These are phyloP conservation scores for Troides aeacus DNA, from an alignment of 2,888 invertebrate genomes.

Conservation along the genomic window DNA sequence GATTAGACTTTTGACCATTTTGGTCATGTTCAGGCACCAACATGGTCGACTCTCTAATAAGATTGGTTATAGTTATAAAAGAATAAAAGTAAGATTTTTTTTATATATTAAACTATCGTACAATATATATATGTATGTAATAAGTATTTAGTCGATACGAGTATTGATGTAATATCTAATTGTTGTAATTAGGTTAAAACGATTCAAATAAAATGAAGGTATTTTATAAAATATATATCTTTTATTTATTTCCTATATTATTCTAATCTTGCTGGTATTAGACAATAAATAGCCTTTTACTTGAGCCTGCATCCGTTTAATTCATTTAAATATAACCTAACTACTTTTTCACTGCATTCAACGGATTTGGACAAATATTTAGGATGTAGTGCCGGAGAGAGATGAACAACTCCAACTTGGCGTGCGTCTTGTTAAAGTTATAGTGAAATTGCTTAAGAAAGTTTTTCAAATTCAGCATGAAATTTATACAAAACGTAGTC, in stretches of 20 bases:
- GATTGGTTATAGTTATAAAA: slow-evolving; percentile 51
- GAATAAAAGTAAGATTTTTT: slow-evolving; percentile 40
- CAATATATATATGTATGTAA: slow-evolving; percentile 40
- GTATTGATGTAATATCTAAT: slow-evolving; percentile 56
- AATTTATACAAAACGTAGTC: no score
- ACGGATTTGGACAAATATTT: no score
- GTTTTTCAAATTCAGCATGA: no score
- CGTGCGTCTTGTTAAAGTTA: no score
- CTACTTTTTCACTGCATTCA: no score
- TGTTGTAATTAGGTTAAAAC: slow-evolving; percentile 58
- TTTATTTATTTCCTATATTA: not conserved
- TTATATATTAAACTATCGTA: slow-evolving; percentile 37
- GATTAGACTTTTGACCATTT: slow-evolving; percentile 73
- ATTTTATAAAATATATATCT: slow-evolving; percentile 40
- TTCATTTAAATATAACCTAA: no score
- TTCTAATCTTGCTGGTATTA: not conserved
- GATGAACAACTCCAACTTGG: no score
- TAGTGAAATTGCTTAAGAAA: no score
- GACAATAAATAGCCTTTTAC: no score
- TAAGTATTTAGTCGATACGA: slow-evolving; percentile 63
- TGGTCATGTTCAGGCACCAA: slow-evolving; percentile 48
- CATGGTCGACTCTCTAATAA: slow-evolving; percentile 72
- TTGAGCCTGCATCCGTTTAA: no score
- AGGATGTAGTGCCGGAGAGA: no score
- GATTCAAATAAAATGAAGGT: slow-evolving; percentile 68